These are phyloP conservation scores for Limenitis camilla DNA, from an alignment of 2,888 invertebrate genomes.

Conservation along the genomic window DNA sequence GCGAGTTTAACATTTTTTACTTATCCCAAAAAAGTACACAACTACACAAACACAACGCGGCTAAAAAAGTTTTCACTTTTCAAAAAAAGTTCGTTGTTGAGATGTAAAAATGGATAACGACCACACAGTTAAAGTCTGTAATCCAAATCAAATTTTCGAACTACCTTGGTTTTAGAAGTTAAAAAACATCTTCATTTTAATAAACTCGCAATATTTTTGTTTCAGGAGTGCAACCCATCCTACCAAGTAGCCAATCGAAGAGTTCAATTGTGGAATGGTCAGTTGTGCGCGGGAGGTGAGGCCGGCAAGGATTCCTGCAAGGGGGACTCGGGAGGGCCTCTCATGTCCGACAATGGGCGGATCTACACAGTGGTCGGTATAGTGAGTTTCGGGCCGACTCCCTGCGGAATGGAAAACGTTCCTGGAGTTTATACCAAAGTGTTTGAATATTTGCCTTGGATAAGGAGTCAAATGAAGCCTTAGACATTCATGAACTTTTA, in stretches of 20 bases:
- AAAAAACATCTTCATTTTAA: no score
- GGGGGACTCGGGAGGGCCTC: slow-evolving; percentile 79
- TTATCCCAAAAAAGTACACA: no score
- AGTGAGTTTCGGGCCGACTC: slow-evolving; percentile 78
- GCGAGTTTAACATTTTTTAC: no score
- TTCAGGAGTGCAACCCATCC: slow-evolving; percentile 36
- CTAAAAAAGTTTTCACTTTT: no score
- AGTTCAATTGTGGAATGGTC: slow-evolving; percentile 36
- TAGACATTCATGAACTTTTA: slow-evolving; percentile 21
- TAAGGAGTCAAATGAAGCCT: slow-evolving; percentile 48
- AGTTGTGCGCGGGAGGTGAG: slow-evolving; percentile 76
- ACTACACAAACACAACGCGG: no score
- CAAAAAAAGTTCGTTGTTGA: no score
- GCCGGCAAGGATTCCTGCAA: slow-evolving; percentile 74
- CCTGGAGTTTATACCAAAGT: slow-evolving; percentile 80
- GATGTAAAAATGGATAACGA: no score
- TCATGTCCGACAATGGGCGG: slow-evolving; percentile 58
- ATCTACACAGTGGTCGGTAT: slow-evolving; percentile 59
- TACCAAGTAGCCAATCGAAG: slow-evolving; percentile 28
- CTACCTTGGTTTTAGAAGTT: no score
- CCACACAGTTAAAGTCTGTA: no score
- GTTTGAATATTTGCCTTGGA: slow-evolving; percentile 74
- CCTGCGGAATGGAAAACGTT: slow-evolving; percentile 74
- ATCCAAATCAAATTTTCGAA: no score
- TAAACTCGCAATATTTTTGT: no score